These are phyloP conservation scores for Cyprinus carpio DNA, from an alignment of 2,113 vertebrate species.

Conservation along the genomic window DNA sequence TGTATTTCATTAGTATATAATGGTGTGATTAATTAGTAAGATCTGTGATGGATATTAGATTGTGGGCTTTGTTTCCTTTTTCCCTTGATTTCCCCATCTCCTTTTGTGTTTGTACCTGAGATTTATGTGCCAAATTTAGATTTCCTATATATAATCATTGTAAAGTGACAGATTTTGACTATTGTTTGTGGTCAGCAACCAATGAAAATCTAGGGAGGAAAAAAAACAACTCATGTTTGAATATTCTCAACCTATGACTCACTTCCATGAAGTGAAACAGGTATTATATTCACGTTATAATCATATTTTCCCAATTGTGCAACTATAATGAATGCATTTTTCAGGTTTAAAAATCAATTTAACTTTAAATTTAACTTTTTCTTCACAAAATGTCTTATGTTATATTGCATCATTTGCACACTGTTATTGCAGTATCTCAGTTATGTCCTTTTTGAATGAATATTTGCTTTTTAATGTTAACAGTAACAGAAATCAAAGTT, in stretches of 20 bases:
- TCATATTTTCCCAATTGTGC: background rate
- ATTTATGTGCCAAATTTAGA: background rate
- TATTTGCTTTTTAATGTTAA: slow-evolving; percentile 31
- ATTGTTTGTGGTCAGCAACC: slow-evolving; percentile 11
- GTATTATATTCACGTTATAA: background rate
- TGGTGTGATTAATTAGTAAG: slow-evolving; percentile 10
- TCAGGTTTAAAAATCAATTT: background rate
- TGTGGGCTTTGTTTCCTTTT: background rate
- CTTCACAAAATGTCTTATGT: slow-evolving; percentile 6
- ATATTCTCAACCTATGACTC: background rate
- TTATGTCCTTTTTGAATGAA: slow-evolving; percentile 17
- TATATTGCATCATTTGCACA: slow-evolving; percentile 36
- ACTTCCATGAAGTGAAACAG: slow-evolving; percentile 39
- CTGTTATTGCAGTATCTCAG: slow-evolving; percentile 15
- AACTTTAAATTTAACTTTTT: background rate
- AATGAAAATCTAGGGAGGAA: background rate
- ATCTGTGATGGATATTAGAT: background rate
- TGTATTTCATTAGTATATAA: background rate
- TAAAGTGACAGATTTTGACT: background rate
- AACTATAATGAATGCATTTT: slow-evolving; percentile 10
- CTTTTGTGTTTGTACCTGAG: background rate
- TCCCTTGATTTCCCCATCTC: background rate
- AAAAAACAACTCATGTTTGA: background rate
- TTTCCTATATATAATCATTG: slow-evolving; percentile 14
- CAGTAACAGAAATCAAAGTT: slow-evolving; percentile 2